Percentiles rank a stretch among this genome's conserved stretches.
phyloP scores from a whole-genome alignment of 2,888 invertebrate species.

The Acanthoscelides obtectus region DNA sequence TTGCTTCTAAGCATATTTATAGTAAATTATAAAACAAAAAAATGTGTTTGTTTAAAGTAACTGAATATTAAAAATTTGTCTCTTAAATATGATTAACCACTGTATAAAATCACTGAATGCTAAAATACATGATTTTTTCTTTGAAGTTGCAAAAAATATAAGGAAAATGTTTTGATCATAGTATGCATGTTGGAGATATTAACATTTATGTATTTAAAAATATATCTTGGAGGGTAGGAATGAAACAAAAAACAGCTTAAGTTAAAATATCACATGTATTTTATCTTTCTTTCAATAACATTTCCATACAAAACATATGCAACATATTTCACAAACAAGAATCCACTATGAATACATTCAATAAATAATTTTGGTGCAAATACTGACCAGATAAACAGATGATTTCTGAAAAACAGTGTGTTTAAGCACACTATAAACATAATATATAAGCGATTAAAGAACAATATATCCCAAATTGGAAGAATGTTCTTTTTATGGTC shows the following conservation, averaged over 20 bases:
- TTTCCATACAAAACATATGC: background rate
- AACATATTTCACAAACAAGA: conserved; percentile 36
- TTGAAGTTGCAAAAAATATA: no score
- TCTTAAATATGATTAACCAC: no score
- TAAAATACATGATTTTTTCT: no score
- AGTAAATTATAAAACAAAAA: no score
- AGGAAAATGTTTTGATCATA: no score
- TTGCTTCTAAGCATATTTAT: no score
- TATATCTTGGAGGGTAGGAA: no score
- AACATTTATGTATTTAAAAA: no score
- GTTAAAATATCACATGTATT: background rate
- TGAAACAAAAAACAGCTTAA: background rate
- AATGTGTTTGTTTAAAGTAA: no score
- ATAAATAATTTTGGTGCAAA: conserved; percentile 94
- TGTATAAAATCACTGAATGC: no score
- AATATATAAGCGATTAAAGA: conserved; percentile 53
- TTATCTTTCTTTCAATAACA: background rate
- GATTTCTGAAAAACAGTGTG: conserved; percentile 66
- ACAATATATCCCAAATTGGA: conserved; percentile 32
- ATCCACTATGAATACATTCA: conserved; percentile 52
- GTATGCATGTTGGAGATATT: no score
- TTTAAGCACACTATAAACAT: conserved; percentile 54
- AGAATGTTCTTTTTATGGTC: conserved; percentile 12
- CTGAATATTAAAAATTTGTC: no score
- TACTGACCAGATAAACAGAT: conserved; percentile 94